Percentiles rank a stretch among this genome's conserved stretches.
Evolutionary conservation across 2,888 invertebrate genomes (phyloP).

Genomic region (Parnassius orleans): DNA sequence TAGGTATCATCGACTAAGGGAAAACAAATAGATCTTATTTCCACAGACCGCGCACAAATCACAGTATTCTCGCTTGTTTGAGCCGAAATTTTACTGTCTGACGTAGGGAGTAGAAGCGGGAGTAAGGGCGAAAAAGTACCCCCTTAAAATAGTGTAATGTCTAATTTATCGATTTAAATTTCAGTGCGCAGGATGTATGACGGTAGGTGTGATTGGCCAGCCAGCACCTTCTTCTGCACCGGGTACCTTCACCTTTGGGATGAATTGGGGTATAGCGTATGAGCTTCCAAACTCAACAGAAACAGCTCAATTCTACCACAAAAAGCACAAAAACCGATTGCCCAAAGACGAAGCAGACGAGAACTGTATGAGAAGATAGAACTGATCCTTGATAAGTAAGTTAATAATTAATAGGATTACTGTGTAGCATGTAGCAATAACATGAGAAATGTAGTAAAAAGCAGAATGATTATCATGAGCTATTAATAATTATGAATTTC

Average conservation of each 20-base stretch:
- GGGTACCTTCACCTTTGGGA: conserved; percentile 82
- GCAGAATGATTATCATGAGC: no score
- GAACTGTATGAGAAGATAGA: conserved; percentile 86
- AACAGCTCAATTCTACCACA: conserved; percentile 54
- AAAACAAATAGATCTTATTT: no score
- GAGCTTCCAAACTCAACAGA: conserved; percentile 80
- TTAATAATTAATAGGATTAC: conserved; percentile 28
- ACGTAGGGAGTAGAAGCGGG: no score
- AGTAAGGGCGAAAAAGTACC: no score
- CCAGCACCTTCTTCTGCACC: conserved; percentile 70
- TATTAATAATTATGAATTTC: no score
- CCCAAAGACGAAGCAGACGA: conserved; percentile 83
- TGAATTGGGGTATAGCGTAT: conserved; percentile 87
- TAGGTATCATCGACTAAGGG: no score
- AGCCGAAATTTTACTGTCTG: no score
- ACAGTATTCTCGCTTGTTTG: no score
- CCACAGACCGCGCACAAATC: no score
- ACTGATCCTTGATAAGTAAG: conserved; percentile 85
- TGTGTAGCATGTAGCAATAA: no score
- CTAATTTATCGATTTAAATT: conserved; percentile 24
- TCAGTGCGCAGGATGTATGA: conserved; percentile 81
- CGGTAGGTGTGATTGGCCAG: conserved; percentile 80
- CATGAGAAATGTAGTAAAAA: no score
- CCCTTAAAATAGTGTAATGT: no score
- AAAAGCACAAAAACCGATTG: conserved; percentile 58